Base-by-base conservation (phyloP, 2,888 invertebrate genomes). In the Hemithea aestivaria region DNA sequence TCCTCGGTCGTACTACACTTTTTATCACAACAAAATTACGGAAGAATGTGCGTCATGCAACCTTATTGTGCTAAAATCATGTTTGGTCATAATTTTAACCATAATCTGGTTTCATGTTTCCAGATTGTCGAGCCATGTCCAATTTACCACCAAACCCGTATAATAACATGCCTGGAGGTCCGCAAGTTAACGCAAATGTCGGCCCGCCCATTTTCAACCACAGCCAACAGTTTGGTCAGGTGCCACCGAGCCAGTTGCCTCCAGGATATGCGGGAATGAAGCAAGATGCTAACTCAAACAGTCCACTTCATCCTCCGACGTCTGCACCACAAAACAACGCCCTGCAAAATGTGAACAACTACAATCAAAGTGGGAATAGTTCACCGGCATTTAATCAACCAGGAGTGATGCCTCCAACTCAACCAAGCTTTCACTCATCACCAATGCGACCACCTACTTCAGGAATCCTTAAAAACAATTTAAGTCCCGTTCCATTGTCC, bases 41-140 rank as follows among this genome's bases (percentile, higher is more conserved):
- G 40, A 40, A 43, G 21, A 24, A 40, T 44, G 40, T 45, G 25
- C 11, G 30, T 16, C 38, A 36, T 38, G 34, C 45, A 11, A 27
- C 40, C 10, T 6, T n/a, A 27, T 33, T 7, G 6, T 12, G n/a
- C 38, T 24, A 10, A 20, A 11, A 10, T 12, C 24, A 23, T 12
- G 10, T 21, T 6, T 26, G 11, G 11, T 34, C 28, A 30, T 6
- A 28, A 7, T 38, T 47, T 36, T 44, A 37, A 45, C 34, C 58
- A 41, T 49, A 56, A 48, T 48, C 34, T 36, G 42, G 35, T 58
- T 66, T 58, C 51, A 48, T 61, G 35, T 56, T 84, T 84, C 56
- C 84, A 85, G 84, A 79, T 80, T 77, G 70, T 69, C 65, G 67
- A 78, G 69, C 69, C 68, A 87, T 87, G 85, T 80, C 84, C 57